Evolutionary conservation across 1,140 invertebrate species (phyloP), one percentile per base, ranked within the genome.

Genomic region (Drosophila rhopaloa): DNA sequence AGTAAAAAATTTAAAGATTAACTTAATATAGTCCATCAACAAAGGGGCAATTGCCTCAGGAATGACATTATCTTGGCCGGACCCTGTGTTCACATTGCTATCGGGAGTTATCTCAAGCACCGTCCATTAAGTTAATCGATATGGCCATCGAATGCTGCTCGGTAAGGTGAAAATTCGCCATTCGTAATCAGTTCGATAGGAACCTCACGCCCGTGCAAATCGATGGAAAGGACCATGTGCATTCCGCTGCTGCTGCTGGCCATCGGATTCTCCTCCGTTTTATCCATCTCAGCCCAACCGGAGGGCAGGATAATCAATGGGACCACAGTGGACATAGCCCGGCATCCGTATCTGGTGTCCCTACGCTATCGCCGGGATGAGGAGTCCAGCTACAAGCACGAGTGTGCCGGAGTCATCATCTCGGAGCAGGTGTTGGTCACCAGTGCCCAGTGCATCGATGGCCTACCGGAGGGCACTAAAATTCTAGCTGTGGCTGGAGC

Each of bases 321-420:
- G 14, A n/a, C 47, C 5, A 27, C 60, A 0, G 84, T 91, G 44
- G 81, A 91, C n/a, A 76, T 86, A 27, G 59, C 70, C 5, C 80
- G 88, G 10, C 84, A 92, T 86, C 90, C 91, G 1, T 92, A 90
- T 27, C 44, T 75, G 0, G 81, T 84, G 3, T 92, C 91, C 1
- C 53, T 92, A 38, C 76, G 91, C 8, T 86, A 81, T 54, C 73
- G 79, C 2, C 67, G 44, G 10, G 47, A 43, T 29, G 46, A 24
- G 14, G 44, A 50, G 9, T 70, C 76, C 1, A 74, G 47, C 48
- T 90, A 76, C 41, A 58, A 61, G 27, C 91, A 92, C 41, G 80
- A 90, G 63, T 92, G 91, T 54, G 91, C 81, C 5, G 90, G 75
- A 4, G 73, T 76, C 16, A 86, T 92, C 44, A 81, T 91, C 41